These are phyloP conservation scores for Neelides sp. DNA, from an alignment of 1,140 invertebrate species.

Conservation along the genomic window DNA sequence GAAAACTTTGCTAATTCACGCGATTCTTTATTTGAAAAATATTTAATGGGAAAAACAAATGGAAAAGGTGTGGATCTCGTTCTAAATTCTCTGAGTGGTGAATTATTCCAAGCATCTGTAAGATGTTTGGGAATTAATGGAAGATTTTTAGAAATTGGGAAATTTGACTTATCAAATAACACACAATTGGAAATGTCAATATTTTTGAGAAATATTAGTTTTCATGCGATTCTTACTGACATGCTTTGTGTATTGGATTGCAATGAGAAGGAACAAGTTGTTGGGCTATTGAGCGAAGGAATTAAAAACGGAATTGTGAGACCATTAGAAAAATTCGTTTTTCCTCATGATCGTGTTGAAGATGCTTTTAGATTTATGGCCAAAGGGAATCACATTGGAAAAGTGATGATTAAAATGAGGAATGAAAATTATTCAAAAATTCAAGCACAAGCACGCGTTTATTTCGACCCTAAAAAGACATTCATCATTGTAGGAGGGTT, in stretches of 20 bases:
- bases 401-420: conserved; percentile 45
- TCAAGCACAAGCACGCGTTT: not conserved
- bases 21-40: conserved; percentile 51
- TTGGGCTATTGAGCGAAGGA: conserved; percentile 45
- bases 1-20: conserved; percentile 59
- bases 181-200: conserved; percentile 36
- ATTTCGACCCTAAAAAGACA: conserved; percentile 34
- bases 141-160: conserved; percentile 53
- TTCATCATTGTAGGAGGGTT: conserved; percentile 44
- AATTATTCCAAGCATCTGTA: conserved; percentile 54
- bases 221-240: conserved; percentile 12
- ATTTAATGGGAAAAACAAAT: conserved; percentile 47
- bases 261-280: conserved; percentile 30
- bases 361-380: conserved; percentile 62
- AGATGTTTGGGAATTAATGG: conserved; percentile 53
- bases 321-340: conserved; percentile 47
- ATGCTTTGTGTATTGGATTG: not conserved
- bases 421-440: conserved; percentile 30
- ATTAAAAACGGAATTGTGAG: conserved; percentile 52
- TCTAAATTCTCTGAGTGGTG: conserved; percentile 62
- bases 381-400: conserved; percentile 75
- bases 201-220: conserved; percentile 27
- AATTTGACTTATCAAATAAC: conserved; percentile 44
- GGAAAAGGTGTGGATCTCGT: conserved; percentile 61
- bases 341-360: conserved; percentile 47